Evolutionary conservation across 2,113 vertebrate genomes (phyloP), one percentile per base, ranked within the genome.

Genomic region (Apodemus speciosus): DNA sequence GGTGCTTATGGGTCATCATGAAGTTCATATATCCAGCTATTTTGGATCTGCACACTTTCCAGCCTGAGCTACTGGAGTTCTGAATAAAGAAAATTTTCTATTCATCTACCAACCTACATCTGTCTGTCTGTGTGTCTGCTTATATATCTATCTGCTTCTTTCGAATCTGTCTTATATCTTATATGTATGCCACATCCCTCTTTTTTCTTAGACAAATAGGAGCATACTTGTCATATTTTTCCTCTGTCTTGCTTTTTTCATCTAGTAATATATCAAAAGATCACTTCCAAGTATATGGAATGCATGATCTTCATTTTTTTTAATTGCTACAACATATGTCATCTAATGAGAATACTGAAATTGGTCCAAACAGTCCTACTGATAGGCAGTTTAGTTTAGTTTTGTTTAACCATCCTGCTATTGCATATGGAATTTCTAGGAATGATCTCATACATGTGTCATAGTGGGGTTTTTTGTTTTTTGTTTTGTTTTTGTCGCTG

Each of bases 161-260:
- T 72, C 4, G 40, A 40, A 75, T 46, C 25, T 49, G 8, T 56
- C 21, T 60, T 79, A n/a, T 56, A 8, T 81, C 56, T 60, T 81
- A 60, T 60, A 40, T 83, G 3, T 75, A 80, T 16, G 35, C 10
- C 89, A 73, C 5, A 10, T 20, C 23, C 10, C 58, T 35, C 60
- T 35, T 83, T 93, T 85, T 81, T 89, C 85, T 81, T 62, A 91
- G 43, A 72, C 56, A 92, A 93, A 83, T 81, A 51, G 18, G 60
- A 88, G 13, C 16, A 88, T 73, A 68, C 6, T 53, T 85, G 71
- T 62, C 23, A 58, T 64, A 76, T 43, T 90, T 62, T 88, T 86
- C n/a, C 5, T 80, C 68, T 27, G 77, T 35, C 25, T 93, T 81
- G 43, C 6, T 58, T 58, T 76, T 76, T 81, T 49, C n/a, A 94